Conservation (phyloP, 2,888 invertebrate species). For the Parnassius smintheus region DNA sequence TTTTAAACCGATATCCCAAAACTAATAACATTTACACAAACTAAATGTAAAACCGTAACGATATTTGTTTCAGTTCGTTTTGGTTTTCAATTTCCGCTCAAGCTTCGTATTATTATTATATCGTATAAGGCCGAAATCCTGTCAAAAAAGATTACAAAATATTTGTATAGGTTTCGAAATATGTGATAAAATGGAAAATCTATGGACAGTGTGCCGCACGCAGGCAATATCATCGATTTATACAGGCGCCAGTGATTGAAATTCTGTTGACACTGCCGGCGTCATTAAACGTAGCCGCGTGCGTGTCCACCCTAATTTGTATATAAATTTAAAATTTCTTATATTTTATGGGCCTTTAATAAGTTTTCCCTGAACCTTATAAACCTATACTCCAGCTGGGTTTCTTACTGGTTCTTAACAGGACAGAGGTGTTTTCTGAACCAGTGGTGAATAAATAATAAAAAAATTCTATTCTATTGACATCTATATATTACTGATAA, state of each 20-base stretch:
- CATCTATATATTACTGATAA: too few species aligned
- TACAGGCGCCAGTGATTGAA: slow-evolving; percentile 21
- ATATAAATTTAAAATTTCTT: slow-evolving; percentile 17
- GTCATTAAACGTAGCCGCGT: slow-evolving; percentile 15
- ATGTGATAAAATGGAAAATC: slow-evolving; percentile 19
- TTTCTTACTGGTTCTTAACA: too few species aligned
- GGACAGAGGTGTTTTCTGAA: too few species aligned
- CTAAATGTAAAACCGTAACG: too few species aligned
- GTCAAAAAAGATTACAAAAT: slow-evolving; percentile 17
- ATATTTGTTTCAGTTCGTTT: too few species aligned
- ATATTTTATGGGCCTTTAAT: slow-evolving; percentile 7
- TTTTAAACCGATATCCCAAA: too few species aligned
- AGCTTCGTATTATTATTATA: neutral
- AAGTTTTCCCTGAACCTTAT: too few species aligned
- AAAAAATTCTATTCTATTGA: too few species aligned
- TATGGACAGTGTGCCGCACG: slow-evolving; percentile 18
- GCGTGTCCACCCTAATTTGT: slow-evolving; percentile 12
- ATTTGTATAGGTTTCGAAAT: slow-evolving; percentile 20
- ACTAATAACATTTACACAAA: too few species aligned
- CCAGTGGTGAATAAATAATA: too few species aligned
- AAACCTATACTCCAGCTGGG: too few species aligned
- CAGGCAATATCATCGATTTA: slow-evolving; percentile 22
- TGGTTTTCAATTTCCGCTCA: too few species aligned
- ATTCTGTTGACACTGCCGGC: slow-evolving; percentile 27
- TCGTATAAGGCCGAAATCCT: neutral